Evolutionary conservation across 2,113 vertebrate species (phyloP).

Genomic region (Motacilla tschutschensis): DNA sequence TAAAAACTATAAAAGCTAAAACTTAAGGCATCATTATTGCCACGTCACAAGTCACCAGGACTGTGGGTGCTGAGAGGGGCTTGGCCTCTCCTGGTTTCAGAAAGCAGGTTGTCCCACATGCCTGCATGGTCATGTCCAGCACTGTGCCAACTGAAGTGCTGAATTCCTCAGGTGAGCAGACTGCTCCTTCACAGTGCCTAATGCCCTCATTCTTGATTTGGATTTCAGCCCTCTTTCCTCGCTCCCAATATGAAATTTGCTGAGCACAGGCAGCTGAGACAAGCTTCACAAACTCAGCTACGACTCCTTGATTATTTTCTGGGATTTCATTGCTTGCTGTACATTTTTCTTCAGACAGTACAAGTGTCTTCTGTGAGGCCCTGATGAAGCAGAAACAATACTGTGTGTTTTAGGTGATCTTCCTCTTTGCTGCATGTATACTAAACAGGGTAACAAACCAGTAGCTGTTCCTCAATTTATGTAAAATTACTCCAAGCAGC

Average conservation of each 20-base stretch:
- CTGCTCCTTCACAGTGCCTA: not conserved
- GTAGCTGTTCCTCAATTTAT: not conserved
- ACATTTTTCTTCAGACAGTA: not conserved
- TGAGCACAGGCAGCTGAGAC: not conserved
- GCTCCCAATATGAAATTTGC: not conserved
- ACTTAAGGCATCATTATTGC: not conserved
- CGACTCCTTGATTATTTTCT: not conserved
- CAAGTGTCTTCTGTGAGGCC: not conserved
- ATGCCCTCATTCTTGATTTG: not conserved
- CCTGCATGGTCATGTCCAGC: not conserved
- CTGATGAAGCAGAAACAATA: not conserved
- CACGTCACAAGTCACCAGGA: fast-evolving
- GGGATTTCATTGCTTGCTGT: not conserved
- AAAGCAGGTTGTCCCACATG: not conserved
- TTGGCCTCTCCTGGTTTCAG: not conserved
- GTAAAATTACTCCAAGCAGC: conserved; percentile 3
- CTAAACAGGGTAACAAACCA: not conserved
- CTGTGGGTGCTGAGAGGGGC: no score
- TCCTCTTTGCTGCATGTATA: not conserved
- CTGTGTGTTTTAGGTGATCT: not conserved
- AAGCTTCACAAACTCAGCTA: not conserved
- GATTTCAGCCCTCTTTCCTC: not conserved
- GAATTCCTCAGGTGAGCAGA: not conserved
- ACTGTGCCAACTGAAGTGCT: not conserved
- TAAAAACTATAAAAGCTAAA: not conserved